phyloP scores from a whole-genome alignment of 2,888 invertebrate genomes.

The Criorhina ranunculi region DNA sequence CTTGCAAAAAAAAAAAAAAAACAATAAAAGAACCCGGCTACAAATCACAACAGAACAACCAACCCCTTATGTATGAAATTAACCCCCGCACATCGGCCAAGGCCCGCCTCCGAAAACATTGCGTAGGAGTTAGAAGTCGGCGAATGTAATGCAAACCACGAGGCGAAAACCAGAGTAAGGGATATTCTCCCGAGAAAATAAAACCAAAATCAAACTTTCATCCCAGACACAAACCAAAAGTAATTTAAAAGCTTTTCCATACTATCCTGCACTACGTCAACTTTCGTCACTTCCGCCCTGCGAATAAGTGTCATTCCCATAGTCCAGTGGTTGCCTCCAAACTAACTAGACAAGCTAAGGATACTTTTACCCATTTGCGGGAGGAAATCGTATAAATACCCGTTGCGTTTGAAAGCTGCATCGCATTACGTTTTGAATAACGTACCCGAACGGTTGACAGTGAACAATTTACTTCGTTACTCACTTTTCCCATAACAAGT shows the following conservation, averaged over 20 bases:
- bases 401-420: constrained; percentile 74
- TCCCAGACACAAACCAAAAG: constrained; percentile 47
- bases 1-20: constrained; percentile 13
- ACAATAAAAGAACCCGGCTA: constrained; percentile 24
- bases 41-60: constrained; percentile 52
- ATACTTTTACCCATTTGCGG: constrained; percentile 21
- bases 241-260: constrained; percentile 29
- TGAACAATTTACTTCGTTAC: constrained; percentile 12
- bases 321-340: constrained; percentile 34
- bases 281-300: constrained; percentile 64
- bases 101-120: constrained; percentile 60
- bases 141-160: constrained; percentile 4
- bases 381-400: constrained; percentile 71
- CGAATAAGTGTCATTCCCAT: constrained; percentile 43
- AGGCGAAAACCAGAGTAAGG: neutral
- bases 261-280: constrained; percentile 14
- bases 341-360: constrained; percentile 48
- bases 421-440: constrained; percentile 75
- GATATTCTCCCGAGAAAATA: neutral
- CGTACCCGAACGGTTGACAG: constrained; percentile 73
- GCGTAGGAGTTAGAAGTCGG: constrained; percentile 62
- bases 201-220: constrained; percentile 14
- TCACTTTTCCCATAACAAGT: constrained; percentile 55
- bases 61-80: constrained; percentile 11
- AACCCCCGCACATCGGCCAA: constrained; percentile 41